Evolutionary conservation across 2,888 invertebrate genomes (phyloP).

Genomic region (Morpho deidamia): DNA sequence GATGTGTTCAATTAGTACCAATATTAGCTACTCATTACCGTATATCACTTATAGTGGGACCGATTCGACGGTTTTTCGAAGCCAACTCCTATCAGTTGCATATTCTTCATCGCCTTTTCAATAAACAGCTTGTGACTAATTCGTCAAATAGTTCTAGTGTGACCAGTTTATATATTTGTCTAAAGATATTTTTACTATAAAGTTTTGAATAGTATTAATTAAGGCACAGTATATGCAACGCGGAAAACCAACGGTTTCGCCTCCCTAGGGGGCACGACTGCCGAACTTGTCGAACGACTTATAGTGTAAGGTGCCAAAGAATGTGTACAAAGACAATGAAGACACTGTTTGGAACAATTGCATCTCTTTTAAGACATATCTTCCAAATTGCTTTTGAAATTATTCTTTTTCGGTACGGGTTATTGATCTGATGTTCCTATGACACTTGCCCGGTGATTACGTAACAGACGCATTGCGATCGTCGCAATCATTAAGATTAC

Average conservation of each 20-base stretch:
- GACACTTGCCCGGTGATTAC: constrained; percentile 48
- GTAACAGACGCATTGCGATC: constrained; percentile 5
- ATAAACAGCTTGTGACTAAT: constrained; percentile 16
- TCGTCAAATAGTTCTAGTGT: constrained; percentile 36
- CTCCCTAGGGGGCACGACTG: constrained; percentile 30
- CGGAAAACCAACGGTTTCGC: constrained; percentile 35
- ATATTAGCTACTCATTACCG: constrained; percentile 56
- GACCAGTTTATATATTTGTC: constrained; percentile 30
- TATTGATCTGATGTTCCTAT: constrained; percentile 77
- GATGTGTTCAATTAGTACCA: constrained; percentile 72
- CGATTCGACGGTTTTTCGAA: constrained; percentile 35
- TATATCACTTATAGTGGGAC: constrained; percentile 52
- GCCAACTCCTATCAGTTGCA: constrained; percentile 46
- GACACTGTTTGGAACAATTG: constrained; percentile 52
- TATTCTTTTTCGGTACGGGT: constrained; percentile 70
- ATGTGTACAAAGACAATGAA: constrained; percentile 70
- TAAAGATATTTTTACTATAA: constrained; percentile 25
- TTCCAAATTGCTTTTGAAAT: constrained; percentile 26
- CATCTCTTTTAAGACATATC: too few species aligned
- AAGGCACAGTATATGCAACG: constrained; percentile 45
- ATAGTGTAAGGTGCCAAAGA: constrained; percentile 75
- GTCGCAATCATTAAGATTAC: background rate
- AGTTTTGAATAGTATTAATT: constrained; percentile 23
- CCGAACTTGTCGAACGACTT: constrained; percentile 47
- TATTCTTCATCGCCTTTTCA: constrained; percentile 59